Percentiles rank a stretch among this genome's conserved stretches.
phyloP scores from a whole-genome alignment of 1,140 invertebrate species.

The Neocloeon triangulifer region DNA sequence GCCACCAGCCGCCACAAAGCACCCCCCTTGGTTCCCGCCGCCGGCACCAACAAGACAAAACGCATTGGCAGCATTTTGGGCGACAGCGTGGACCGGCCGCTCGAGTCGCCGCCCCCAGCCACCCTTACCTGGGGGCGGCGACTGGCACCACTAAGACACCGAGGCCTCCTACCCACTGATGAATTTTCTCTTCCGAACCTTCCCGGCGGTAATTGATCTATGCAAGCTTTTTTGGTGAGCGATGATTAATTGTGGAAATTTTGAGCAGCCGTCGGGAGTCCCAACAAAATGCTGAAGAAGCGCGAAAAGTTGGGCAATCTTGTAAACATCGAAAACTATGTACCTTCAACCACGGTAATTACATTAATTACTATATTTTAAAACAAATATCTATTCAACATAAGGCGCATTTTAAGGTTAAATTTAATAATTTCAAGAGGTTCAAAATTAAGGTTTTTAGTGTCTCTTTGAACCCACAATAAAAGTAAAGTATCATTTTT shows the following conservation, averaged over 20 bases:
- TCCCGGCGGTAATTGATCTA: constrained; percentile 18
- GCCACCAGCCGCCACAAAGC: neutral
- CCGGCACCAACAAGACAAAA: neutral
- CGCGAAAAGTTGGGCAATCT: neutral
- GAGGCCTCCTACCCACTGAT: constrained; percentile 12
- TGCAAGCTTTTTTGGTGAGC: too few relatives aligned
- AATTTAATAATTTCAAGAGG: too few relatives aligned
- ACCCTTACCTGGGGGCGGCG: constrained; percentile 1
- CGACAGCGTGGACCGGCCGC: constrained; percentile 7
- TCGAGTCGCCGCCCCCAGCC: constrained; percentile 6
- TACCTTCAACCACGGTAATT: neutral
- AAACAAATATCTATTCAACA: too few relatives aligned
- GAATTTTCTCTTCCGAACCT: constrained; percentile 23
- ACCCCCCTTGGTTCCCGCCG: neutral
- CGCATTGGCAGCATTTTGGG: constrained; percentile 5
- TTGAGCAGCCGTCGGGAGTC: neutral
- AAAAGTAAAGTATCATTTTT: too few relatives aligned
- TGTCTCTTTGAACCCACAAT: too few relatives aligned
- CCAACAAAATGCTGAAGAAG: neutral
- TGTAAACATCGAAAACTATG: neutral
- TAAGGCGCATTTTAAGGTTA: too few relatives aligned
- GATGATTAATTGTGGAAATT: too few relatives aligned
- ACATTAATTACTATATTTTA: too few relatives aligned
- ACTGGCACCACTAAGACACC: constrained; percentile 5
- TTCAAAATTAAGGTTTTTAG: too few relatives aligned